Evolutionary conservation across 35 echinoderm and acorn worm species (phyloP).

Genomic region (Heliocidaris erythrogramma): DNA sequence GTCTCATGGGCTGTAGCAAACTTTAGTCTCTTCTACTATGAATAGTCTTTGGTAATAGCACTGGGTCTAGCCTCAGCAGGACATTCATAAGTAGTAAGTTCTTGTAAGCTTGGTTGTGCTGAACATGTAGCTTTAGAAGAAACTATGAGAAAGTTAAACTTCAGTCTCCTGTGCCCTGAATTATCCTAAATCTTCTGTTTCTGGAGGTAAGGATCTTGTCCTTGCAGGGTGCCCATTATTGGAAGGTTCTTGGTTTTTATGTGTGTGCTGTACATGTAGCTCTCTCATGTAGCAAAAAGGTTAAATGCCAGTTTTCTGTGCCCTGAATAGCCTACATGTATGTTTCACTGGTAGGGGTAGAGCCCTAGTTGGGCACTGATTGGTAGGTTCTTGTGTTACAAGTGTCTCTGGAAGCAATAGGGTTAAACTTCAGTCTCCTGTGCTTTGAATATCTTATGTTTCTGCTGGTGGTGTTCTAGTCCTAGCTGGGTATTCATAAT

Average conservation of each 20-base stretch:
- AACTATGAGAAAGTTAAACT: background rate
- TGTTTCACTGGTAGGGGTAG: too few relatives aligned
- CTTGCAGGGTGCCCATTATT: constrained; percentile 6
- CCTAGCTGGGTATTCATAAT: constrained; percentile 38
- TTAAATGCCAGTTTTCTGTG: too few relatives aligned
- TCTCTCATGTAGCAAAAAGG: background rate
- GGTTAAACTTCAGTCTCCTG: constrained; percentile 29
- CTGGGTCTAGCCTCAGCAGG: too few relatives aligned
- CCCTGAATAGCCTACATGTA: too few relatives aligned
- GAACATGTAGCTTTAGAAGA: too few relatives aligned
- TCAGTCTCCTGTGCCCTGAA: background rate
- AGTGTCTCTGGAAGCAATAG: background rate
- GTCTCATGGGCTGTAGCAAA: too few relatives aligned
- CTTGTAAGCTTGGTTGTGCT: too few relatives aligned
- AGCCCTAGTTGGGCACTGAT: too few relatives aligned
- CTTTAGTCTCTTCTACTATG: too few relatives aligned
- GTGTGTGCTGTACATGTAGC: constrained; percentile 48
- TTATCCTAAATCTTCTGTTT: too few relatives aligned
- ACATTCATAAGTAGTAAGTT: too few relatives aligned
- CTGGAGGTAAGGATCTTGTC: background rate
- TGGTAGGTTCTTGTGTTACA: background rate
- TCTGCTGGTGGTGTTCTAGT: background rate
- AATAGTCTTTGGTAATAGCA: too few relatives aligned
- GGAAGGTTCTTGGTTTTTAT: constrained; percentile 5
- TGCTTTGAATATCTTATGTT: background rate